phyloP scores from a whole-genome alignment of 2,888 invertebrate genomes.

The Tromatobia lineatoria region DNA sequence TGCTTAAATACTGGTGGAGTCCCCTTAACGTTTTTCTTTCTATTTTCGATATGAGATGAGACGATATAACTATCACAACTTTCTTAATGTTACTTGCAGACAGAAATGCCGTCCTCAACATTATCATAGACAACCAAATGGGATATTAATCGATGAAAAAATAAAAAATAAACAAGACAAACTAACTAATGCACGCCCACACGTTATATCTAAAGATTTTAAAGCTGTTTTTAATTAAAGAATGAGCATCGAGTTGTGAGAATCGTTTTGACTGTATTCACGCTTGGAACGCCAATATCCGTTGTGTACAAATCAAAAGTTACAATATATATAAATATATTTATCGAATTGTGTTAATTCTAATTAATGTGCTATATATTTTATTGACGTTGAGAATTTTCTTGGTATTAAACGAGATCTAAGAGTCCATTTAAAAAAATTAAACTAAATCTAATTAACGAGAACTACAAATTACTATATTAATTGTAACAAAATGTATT shows the following conservation, averaged over 20 bases:
- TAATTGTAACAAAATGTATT: constrained; percentile 58
- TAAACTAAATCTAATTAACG: constrained; percentile 23
- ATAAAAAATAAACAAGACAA: constrained; percentile 28
- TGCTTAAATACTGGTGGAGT: no score
- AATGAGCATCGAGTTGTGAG: constrained; percentile 54
- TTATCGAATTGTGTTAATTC: constrained; percentile 62
- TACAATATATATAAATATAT: constrained; percentile 42
- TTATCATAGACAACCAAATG: constrained; percentile 82
- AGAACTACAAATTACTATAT: constrained; percentile 28
- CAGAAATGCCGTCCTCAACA: constrained; percentile 81
- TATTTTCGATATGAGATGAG: constrained; percentile 39
- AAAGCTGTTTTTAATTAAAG: constrained; percentile 22
- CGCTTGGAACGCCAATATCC: constrained; percentile 64
- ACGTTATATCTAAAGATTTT: constrained; percentile 47
- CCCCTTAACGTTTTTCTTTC: constrained; percentile 12
- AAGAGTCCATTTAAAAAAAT: constrained; percentile 41
- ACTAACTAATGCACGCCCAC: constrained; percentile 55
- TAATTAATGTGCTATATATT: constrained; percentile 69
- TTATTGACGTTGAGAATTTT: constrained; percentile 64
- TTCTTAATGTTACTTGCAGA: constrained; percentile 78
- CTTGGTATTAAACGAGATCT: constrained; percentile 63
- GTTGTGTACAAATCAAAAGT: constrained; percentile 63
- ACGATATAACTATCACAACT: constrained; percentile 69
- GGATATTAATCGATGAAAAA: constrained; percentile 76
- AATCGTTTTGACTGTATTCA: constrained; percentile 57